Evolutionary conservation across 2,888 invertebrate genomes (phyloP).

Genomic region (Entomobrya proxima): DNA sequence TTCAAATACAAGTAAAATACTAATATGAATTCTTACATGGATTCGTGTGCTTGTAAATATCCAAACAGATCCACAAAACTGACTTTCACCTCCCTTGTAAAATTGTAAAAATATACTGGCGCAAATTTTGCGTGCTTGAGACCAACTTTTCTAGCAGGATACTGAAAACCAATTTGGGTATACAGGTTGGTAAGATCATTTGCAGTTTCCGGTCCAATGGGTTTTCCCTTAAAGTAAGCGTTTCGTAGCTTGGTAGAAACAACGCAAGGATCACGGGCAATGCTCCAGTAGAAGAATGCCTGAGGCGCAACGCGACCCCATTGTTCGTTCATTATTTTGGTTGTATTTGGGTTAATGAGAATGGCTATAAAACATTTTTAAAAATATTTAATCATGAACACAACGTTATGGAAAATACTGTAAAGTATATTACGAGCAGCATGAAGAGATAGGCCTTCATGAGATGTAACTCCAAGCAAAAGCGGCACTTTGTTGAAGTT

Average conservation of each 20-base stretch:
- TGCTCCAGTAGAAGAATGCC: constrained; percentile 36
- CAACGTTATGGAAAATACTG: background rate
- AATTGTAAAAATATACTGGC: constrained; percentile 61
- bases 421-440: constrained; percentile 50
- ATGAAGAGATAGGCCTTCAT: constrained; percentile 62
- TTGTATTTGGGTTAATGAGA: constrained; percentile 25
- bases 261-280: constrained; percentile 45
- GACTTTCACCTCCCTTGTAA: constrained; percentile 17
- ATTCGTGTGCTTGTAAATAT: background rate
- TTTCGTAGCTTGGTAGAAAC: constrained; percentile 48
- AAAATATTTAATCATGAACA: too few relatives aligned
- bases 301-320: constrained; percentile 59
- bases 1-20: background rate
- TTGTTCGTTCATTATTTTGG: constrained; percentile 55
- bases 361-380: constrained; percentile 25
- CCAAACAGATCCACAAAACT: constrained; percentile 42
- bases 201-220: constrained; percentile 21
- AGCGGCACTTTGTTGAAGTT: constrained; percentile 63
- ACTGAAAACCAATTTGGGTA: constrained; percentile 40
- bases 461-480: constrained; percentile 48
- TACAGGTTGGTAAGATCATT: constrained; percentile 19
- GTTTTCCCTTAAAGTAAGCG: constrained; percentile 52
- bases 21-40: too few relatives aligned
- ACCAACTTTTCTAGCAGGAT: constrained; percentile 53
- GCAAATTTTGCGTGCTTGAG: constrained; percentile 49